Evolutionary conservation across 1,140 invertebrate genomes (phyloP), one percentile per base, ranked within the genome.

Genomic region (Phthorimaea operculella): DNA sequence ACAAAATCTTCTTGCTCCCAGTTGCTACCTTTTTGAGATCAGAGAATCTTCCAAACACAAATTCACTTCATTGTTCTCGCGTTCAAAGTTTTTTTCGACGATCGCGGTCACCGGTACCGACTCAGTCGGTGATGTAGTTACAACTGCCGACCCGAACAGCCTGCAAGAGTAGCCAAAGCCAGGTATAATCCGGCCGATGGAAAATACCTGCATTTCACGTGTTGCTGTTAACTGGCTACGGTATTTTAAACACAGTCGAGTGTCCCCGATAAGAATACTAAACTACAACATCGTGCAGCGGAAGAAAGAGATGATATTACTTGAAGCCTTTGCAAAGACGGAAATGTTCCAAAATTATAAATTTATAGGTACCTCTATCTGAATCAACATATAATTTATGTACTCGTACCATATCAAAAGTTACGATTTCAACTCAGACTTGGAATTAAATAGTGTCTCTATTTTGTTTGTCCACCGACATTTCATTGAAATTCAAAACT

Each of bases 141-240:
- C 66, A 59, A 81, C 78, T 79, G 68, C 72, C 67, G 68, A 72
- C 66, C 58, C 61, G 66, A 72, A 66, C 66, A 70, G 68, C 56
- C 62, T 69, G 59, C 63, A 57, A 74, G 74, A 66, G 72, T 70
- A 68, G 63, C 68, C 59, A 67, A 62, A 28, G 70, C 66, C 70
- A 79, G 77, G 78, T 81, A 83, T 58, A 65, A 74, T 76, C 76
- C 79, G 76, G 71, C 78, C 72, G 75, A 73, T 57, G 63, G 21
- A 28, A 28, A 28, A 28, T 28, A 28, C 21, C 21, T 28, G 21
- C 21, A 4, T 6, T 28, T 28, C 21, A 28, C 21, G 21, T 28
- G 21, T 28, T 6, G 21, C 6, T 28, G 21, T 28, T 28, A 28
- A 28, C 21, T 28, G 21, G 21, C 21, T 28, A 28, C 21, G 21